Evolutionary conservation across 2,113 vertebrate species (phyloP), one percentile per base, ranked within the genome.

Genomic region (Naja naja): DNA sequence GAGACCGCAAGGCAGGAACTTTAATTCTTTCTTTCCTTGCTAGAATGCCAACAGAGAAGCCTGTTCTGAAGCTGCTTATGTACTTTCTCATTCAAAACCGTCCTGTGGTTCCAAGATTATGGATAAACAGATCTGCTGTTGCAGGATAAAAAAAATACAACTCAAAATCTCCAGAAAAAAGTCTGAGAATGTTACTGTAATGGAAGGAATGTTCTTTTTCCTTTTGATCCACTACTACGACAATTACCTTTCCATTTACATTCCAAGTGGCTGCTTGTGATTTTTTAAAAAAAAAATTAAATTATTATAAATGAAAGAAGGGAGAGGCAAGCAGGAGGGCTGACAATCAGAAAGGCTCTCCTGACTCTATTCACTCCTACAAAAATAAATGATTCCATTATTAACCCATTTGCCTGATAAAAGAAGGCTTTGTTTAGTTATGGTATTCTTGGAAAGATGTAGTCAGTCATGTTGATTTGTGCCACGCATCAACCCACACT

Each of bases 331-430:
- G 8, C 30, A 49, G 43, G 3, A 69, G 5, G 53, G 47, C 34
- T 54, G 58, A 96, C 45, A 86, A 52, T 16, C 85, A 54, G 18
- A 89, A 0, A 91, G 92, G 49, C 69, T 27, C 81, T 94, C 58
- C 11, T 92, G 89, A 58, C 89, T 94, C 90, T 58, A 88, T 94
- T 91, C 91, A 91, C 58, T 90, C 85, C 91, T 91, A 5, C 81
- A 94, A 64, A 95, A 92, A 92, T 94, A 93, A 96, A 96, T 49
- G 22, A 92, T 86, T 34, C 90, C 92, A 81, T 95, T 96, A 89
- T 94, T 92, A 54, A 92, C 85, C 27, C 0, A 89, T 95, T 94
- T 60, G n/a, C 92, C 88, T 94, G 18, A 86, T 92, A 96, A 95
- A 94, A 93, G 91, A 94, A 96, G 39, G 0, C 87, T 74, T 85